Evolutionary conservation across 2,888 invertebrate genomes (phyloP), one percentile per base, ranked within the genome.

Genomic region (Phrixothrix hirtus): DNA sequence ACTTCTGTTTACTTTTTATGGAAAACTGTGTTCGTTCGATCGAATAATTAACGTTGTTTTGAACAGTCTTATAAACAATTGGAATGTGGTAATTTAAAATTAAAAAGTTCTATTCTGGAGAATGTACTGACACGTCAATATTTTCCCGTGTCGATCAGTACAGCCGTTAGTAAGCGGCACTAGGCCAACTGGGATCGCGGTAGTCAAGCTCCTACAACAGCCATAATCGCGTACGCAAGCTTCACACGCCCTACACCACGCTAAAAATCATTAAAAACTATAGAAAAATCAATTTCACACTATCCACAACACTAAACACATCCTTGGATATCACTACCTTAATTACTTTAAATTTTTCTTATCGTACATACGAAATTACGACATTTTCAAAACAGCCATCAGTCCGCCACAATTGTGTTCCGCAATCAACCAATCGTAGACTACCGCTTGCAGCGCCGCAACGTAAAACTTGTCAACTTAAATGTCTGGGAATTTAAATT

Each of bases 341-440:
- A 25, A 36, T 36, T 30, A 35, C 12, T 36, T 30, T 1, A 3
- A 39, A 9, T 48, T 48, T 43, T 26, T 15, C 55, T 45, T 27
- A 51, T 35, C 26, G 31, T 32, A 32, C 51, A 57, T 62, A 58
- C 56, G n/a, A 63, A 66, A 68, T 70, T 66, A 67, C 55, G 57
- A 61, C 69, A 65, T 63, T 67, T 72, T 71, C 70, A 73, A 73
- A 72, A 71, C 68, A 70, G 57, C 63, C 59, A 60, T 56, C 48
- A 69, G 60, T 72, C 70, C 70, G 72, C 71, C 70, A 70, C 69
- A 66, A 68, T 63, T 57, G 62, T 62, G 58, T 62, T 62, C 62
- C 51, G 52, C 65, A 64, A 65, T 67, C 65, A 65, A 67, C 72
- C 72, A 73, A 73, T 72, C 63, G 59, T 51, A 60, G 44, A 31